These are phyloP conservation scores for Euglossa dilemma DNA, from an alignment of 1,140 invertebrate species.

Conservation along the genomic window DNA sequence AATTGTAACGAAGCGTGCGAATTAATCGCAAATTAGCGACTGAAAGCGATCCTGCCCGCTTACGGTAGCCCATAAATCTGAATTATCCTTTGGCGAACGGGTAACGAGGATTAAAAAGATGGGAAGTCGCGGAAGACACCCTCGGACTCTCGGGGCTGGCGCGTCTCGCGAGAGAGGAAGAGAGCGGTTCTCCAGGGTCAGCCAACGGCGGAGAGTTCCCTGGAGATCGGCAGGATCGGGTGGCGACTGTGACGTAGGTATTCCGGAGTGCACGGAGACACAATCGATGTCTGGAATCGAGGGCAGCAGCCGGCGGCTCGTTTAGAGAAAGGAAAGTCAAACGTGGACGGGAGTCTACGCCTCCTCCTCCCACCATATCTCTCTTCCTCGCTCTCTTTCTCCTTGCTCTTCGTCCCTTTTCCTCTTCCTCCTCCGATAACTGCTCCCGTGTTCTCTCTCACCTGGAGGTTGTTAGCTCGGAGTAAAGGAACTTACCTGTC, in stretches of 20 bases:
- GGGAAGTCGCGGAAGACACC: no score
- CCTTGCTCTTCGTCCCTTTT: not conserved
- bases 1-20: no score
- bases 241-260: constrained; percentile 38
- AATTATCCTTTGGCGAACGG: no score
- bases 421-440: constrained; percentile 8
- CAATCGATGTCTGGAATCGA: constrained; percentile 70
- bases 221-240: not conserved
- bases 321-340: constrained; percentile 73
- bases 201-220: not conserved
- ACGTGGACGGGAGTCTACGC: constrained; percentile 55
- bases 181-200: no score
- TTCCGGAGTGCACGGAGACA: constrained; percentile 57
- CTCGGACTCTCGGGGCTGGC: no score
- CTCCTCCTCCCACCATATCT: constrained; percentile 30
- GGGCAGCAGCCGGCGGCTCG: constrained; percentile 66
- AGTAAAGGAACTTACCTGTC: constrained; percentile 41
- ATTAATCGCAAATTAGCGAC: no score
- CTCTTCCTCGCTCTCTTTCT: not conserved
- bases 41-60: no score
- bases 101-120: no score
- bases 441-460: constrained; percentile 53
- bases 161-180: no score
- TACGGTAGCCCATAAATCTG: no score
- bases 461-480: constrained; percentile 50